These are phyloP conservation scores for Alviniconcha marisindica DNA, from an alignment of 1,140 invertebrate species.

Conservation along the genomic window DNA sequence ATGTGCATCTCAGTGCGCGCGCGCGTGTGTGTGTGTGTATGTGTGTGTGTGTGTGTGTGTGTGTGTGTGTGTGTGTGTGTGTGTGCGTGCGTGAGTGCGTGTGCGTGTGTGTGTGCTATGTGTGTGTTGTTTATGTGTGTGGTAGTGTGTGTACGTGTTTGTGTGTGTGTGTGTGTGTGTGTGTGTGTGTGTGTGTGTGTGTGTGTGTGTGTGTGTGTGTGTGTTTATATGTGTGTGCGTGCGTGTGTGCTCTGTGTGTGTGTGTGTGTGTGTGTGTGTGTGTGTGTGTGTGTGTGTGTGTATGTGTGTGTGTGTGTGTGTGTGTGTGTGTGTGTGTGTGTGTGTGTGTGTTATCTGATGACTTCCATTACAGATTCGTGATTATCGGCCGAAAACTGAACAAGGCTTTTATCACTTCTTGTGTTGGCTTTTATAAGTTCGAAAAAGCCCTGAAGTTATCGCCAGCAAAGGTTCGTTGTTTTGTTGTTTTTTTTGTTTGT, in stretches of 20 bases:
- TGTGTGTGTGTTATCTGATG: too few species aligned
- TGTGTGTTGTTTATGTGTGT: too few species aligned
- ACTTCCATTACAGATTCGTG: too few species aligned
- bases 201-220: slow-evolving; percentile 5
- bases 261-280: slow-evolving; percentile 15
- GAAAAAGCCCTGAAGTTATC: too few species aligned
- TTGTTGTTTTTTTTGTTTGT: too few species aligned
- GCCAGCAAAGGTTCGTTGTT: too few species aligned
- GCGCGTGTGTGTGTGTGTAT: background rate
- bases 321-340: slow-evolving; percentile 18
- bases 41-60: slow-evolving; percentile 16
- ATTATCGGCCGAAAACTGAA: too few species aligned
- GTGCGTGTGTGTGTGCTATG: slow-evolving; percentile 17
- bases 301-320: slow-evolving; percentile 11
- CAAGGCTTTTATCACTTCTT: too few species aligned
- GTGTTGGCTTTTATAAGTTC: too few species aligned
- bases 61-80: slow-evolving; percentile 16
- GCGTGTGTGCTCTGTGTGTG: too few species aligned
- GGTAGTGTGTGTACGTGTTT: slow-evolving; percentile 10
- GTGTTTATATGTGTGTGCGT: background rate
- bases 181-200: slow-evolving; percentile 11
- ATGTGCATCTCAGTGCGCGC: background rate
- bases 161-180: slow-evolving; percentile 30
- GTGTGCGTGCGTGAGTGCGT: slow-evolving; percentile 11
- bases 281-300: background rate